These are phyloP conservation scores for Ataeniobius toweri DNA, from an alignment of 2,797 vertebrate species.

Conservation along the genomic window DNA sequence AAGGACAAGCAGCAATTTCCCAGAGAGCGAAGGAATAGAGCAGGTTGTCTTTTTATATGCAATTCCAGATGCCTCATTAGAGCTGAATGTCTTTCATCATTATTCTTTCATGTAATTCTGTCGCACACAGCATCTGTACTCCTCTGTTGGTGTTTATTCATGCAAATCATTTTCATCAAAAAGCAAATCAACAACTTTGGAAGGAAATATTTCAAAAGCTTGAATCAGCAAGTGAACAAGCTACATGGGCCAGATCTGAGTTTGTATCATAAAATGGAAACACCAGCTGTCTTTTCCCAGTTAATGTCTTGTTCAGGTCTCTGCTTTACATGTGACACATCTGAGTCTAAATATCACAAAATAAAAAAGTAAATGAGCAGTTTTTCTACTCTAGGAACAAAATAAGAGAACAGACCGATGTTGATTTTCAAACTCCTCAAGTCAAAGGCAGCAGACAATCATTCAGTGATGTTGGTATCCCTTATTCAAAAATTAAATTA, in stretches of 20 bases:
- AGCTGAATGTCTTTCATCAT: constrained; percentile 74
- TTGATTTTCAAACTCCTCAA: not conserved
- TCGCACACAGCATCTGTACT: constrained; percentile 70
- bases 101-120: constrained; percentile 77
- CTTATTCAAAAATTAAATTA: too few species aligned
- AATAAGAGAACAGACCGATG: too few species aligned
- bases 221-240: constrained; percentile 56
- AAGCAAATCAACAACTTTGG: constrained; percentile 66
- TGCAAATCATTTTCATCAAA: constrained; percentile 75
- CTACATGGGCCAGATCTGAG: constrained; percentile 28
- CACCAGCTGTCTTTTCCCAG: constrained; percentile 58
- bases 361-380: not conserved
- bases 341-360: not conserved
- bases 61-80: constrained; percentile 80
- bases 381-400: not conserved
- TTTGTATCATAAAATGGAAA: constrained; percentile 41
- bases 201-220: constrained; percentile 30
- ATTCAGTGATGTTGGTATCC: too few species aligned
- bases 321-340: constrained; percentile 18
- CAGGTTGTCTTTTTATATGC: constrained; percentile 71
- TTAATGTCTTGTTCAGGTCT: constrained; percentile 41
- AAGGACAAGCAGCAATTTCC: constrained; percentile 62
- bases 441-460: not conserved
- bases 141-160: constrained; percentile 70
- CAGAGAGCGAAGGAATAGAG: constrained; percentile 58